A percentile compares a stretch with the other conserved stretches of the same genome.
Evolutionary conservation across 2,797 vertebrate species (phyloP).

Genomic region (Channa striata): DNA sequence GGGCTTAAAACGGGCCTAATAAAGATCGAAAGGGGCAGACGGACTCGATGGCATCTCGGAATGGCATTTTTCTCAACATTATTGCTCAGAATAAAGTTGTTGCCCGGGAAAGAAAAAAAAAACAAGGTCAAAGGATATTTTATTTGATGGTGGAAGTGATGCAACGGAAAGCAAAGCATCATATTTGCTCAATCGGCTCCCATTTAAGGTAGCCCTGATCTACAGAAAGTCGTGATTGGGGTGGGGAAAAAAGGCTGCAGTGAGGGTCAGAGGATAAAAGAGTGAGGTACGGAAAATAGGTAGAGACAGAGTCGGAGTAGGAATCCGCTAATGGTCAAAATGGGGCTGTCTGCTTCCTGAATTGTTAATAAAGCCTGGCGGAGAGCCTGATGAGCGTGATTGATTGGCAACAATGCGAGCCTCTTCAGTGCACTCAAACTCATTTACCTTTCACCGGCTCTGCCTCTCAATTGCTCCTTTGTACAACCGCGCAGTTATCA

Average conservation of each 20-base stretch:
- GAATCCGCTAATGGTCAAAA: conserved; percentile 67
- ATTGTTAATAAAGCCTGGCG: conserved; percentile 76
- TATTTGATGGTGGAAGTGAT: neutral
- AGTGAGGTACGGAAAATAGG: conserved; percentile 19
- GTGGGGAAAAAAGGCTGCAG: conserved; percentile 13
- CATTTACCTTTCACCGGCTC: conserved; percentile 64
- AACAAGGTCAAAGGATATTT: neutral
- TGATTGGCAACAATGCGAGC: conserved; percentile 72
- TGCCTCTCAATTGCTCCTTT: conserved; percentile 56
- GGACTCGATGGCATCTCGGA: neutral
- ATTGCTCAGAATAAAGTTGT: neutral
- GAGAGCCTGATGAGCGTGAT: conserved; percentile 68
- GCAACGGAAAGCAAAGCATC: conserved; percentile 1
- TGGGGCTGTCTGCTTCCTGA: conserved; percentile 65
- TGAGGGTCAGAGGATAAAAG: neutral
- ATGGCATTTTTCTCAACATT: neutral
- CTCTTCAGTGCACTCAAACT: conserved; percentile 64
- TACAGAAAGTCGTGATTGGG: conserved; percentile 16
- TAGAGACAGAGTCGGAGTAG: conserved; percentile 33
- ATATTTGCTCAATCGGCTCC: conserved; percentile 26
- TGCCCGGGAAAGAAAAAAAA: neutral
- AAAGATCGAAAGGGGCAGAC: too few species aligned
- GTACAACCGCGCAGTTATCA: conserved; percentile 56
- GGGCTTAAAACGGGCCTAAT: too few species aligned
- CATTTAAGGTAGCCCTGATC: conserved; percentile 19